A percentile compares a stretch with the other conserved stretches of the same genome.
These are phyloP conservation scores for Schizotus pectinicornis DNA, from an alignment of 2,888 invertebrate species.

Conservation along the genomic window DNA sequence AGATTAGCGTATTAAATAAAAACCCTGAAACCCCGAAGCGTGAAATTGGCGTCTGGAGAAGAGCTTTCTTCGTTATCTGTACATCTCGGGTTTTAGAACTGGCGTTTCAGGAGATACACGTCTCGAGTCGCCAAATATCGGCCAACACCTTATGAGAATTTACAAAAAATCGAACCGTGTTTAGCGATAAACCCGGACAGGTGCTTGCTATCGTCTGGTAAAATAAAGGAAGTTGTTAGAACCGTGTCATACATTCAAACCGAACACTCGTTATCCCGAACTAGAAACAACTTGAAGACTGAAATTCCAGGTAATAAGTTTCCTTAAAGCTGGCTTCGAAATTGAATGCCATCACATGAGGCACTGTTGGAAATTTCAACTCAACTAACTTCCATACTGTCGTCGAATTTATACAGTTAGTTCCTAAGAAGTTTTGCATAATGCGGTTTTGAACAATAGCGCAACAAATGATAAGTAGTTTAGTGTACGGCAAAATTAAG, in stretches of 20 bases:
- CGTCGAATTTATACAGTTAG: conserved; percentile 11
- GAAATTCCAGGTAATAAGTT: conserved; percentile 34
- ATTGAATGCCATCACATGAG: conserved; percentile 28
- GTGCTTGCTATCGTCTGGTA: not conserved
- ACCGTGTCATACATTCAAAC: conserved; percentile 20
- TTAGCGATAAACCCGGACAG: not conserved
- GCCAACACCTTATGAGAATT: not conserved
- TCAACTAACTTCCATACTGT: conserved; percentile 6
- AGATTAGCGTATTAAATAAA: conserved; percentile 21
- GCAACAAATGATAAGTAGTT: not conserved
- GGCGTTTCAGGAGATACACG: too few species aligned
- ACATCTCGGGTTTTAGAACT: too few species aligned
- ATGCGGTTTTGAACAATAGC: conserved; percentile 6
- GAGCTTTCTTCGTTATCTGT: not conserved
- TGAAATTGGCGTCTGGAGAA: not conserved
- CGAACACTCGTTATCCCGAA: conserved; percentile 14
- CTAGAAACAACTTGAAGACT: conserved; percentile 27
- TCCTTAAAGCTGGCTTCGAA: conserved; percentile 31
- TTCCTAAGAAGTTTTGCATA: conserved; percentile 14
- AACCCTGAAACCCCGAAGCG: conserved; percentile 3
- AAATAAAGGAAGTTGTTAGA: not conserved
- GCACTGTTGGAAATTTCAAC: conserved; percentile 11
- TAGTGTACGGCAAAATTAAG: not conserved
- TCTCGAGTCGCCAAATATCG: not conserved
- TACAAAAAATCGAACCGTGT: not conserved